phyloP scores from a whole-genome alignment of 1,140 invertebrate genomes.

The Drosophila equinoxialis region DNA sequence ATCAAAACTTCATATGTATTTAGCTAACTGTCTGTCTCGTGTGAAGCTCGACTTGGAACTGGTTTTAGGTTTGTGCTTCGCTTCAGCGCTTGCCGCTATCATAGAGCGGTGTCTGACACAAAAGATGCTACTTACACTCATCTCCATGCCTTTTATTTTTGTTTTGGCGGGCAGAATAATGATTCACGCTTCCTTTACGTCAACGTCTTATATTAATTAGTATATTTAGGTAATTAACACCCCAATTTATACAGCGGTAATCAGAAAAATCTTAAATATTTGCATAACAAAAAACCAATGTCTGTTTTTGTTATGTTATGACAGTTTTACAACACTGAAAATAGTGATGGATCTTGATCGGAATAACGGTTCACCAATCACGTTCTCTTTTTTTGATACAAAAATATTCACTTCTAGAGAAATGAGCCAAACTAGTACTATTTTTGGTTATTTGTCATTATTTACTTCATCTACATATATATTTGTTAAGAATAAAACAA shows the following conservation, averaged over 20 bases:
- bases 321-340: neutral
- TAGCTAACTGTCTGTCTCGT: constrained; percentile 27
- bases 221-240: constrained; percentile 63
- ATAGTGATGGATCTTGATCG: neutral
- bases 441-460: too few relatives aligned
- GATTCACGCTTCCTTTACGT: constrained; percentile 51
- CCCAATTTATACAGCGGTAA: constrained; percentile 21
- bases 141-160: constrained; percentile 63
- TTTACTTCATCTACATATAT: too few relatives aligned
- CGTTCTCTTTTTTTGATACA: neutral
- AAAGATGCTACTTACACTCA: constrained; percentile 74
- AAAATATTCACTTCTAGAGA: neutral
- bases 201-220: constrained; percentile 67
- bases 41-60: constrained; percentile 62
- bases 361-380: neutral
- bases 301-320: constrained; percentile 2
- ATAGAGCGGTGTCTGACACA: constrained; percentile 37
- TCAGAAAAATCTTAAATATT: constrained; percentile 7
- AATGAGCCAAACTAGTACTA: too few relatives aligned
- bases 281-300: constrained; percentile 9
- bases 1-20: constrained; percentile 13
- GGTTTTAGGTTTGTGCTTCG: constrained; percentile 55
- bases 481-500: too few relatives aligned
- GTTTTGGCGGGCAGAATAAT: constrained; percentile 41
- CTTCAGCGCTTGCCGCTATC: constrained; percentile 15